Conservation (phyloP, 2,888 invertebrate genomes). For the Yponomeuta plumbellus region DNA sequence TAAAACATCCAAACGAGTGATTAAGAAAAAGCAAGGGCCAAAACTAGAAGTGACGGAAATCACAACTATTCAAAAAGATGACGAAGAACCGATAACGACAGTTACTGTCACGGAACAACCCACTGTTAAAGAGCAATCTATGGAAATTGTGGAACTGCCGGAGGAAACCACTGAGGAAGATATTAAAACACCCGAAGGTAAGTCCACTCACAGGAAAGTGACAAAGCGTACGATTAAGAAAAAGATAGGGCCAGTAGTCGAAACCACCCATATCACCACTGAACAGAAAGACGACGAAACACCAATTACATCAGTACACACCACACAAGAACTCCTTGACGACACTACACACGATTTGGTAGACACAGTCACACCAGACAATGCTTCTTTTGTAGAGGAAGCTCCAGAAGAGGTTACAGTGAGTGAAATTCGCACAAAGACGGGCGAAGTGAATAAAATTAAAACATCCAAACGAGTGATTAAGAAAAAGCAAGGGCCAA, state of each 20-base stretch:
- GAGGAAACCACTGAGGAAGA: slow-evolving; percentile 35
- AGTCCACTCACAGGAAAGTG: slow-evolving; percentile 36
- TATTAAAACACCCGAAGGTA: slow-evolving; percentile 34
- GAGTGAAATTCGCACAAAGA: slow-evolving; percentile 33
- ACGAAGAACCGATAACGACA: slow-evolving; percentile 35
- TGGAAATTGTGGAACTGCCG: slow-evolving; percentile 40
- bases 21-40: slow-evolving; percentile 32
- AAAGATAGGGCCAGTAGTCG: slow-evolving; percentile 31
- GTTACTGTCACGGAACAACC: slow-evolving; percentile 28
- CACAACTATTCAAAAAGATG: slow-evolving; percentile 41
- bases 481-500: slow-evolving; percentile 33
- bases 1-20: slow-evolving; percentile 35
- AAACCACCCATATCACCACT: slow-evolving; percentile 26
- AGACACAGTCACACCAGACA: slow-evolving; percentile 28
- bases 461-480: slow-evolving; percentile 32
- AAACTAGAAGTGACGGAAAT: slow-evolving; percentile 30
- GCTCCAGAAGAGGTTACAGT: slow-evolving; percentile 45
- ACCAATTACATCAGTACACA: slow-evolving; percentile 25
- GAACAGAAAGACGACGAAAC: slow-evolving; percentile 38
- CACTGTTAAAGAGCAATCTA: slow-evolving; percentile 34
- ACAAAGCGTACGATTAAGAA: not conserved
- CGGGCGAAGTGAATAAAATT: slow-evolving; percentile 24
- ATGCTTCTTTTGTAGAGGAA: slow-evolving; percentile 20
- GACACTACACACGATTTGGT: slow-evolving; percentile 18
- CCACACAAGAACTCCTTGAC: slow-evolving; percentile 21